These are phyloP conservation scores for Silvanus unidentatus DNA, from an alignment of 2,888 invertebrate species.

Conservation along the genomic window DNA sequence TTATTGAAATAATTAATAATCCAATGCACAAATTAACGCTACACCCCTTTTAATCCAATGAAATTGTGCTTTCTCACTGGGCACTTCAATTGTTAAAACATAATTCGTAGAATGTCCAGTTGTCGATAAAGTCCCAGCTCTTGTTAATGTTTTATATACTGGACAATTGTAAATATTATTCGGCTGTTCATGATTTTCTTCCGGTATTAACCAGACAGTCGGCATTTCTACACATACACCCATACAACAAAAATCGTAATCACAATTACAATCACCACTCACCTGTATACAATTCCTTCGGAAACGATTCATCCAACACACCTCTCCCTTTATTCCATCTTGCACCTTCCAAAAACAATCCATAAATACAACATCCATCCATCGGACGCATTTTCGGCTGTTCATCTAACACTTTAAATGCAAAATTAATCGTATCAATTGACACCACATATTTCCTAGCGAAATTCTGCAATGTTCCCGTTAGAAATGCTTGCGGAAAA, in stretches of 20 bases:
- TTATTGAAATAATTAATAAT: constrained; percentile 50
- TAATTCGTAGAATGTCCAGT: constrained; percentile 67
- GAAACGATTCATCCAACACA: constrained; percentile 54
- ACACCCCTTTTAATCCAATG: constrained; percentile 62
- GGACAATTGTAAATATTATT: constrained; percentile 55
- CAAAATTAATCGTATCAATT: constrained; percentile 64
- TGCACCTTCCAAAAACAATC: constrained; percentile 72
- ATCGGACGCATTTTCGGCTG: constrained; percentile 49
- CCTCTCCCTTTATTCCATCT: constrained; percentile 60
- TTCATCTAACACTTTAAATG: constrained; percentile 51
- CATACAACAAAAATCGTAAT: constrained; percentile 9
- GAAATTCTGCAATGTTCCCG: constrained; percentile 76
- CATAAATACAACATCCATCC: constrained; percentile 61
- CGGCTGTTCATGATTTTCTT: constrained; percentile 53
- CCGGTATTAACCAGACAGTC: constrained; percentile 63
- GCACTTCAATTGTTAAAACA: constrained; percentile 57
- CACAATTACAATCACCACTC: constrained; percentile 15
- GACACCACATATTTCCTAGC: constrained; percentile 71
- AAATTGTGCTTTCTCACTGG: constrained; percentile 49
- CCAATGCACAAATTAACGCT: constrained; percentile 52
- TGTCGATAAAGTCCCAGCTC: constrained; percentile 60
- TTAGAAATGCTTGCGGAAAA: constrained; percentile 80
- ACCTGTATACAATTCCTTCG: constrained; percentile 68
- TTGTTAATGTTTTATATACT: constrained; percentile 59
- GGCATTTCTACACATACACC: constrained; percentile 72